A percentile compares a stretch with the other conserved stretches of the same genome.
Conservation (phyloP, 2,888 invertebrate genomes). For the Sicus ferrugineus region DNA sequence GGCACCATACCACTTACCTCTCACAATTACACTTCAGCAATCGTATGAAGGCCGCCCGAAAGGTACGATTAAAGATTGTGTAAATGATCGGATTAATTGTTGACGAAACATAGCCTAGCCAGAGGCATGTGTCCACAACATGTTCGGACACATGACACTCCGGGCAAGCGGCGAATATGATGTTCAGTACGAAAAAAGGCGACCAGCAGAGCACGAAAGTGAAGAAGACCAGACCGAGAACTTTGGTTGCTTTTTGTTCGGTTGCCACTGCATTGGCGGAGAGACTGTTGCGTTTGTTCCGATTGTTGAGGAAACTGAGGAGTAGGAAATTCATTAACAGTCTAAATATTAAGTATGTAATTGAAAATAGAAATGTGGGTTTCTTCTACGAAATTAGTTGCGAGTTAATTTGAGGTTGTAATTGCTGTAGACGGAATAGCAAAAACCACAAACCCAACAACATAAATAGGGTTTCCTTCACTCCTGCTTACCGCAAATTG, state of each 20-base stretch:
- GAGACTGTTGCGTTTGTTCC: conserved; percentile 74
- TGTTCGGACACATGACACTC: conserved; percentile 77
- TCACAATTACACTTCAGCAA: conserved; percentile 79
- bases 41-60: conserved; percentile 84
- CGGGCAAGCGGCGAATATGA: conserved; percentile 85
- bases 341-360: background rate
- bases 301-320: conserved; percentile 75
- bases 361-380: background rate
- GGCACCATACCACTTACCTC: conserved; percentile 72
- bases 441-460: background rate
- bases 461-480: too few relatives aligned
- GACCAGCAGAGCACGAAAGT: conserved; percentile 94
- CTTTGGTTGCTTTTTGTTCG: conserved; percentile 94
- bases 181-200: conserved; percentile 89
- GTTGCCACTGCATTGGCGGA: conserved; percentile 85
- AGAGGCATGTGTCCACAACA: conserved; percentile 80
- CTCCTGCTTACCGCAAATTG: conserved; percentile 67
- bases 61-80: conserved; percentile 90
- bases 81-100: conserved; percentile 95
- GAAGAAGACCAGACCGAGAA: conserved; percentile 87
- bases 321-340: too few relatives aligned
- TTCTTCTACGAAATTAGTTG: too few relatives aligned
- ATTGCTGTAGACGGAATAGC: background rate
- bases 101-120: conserved; percentile 92
- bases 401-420: background rate